These are phyloP conservation scores for Hippasteria phrygiana DNA, from an alignment of 53 echinoderm and acorn worm species.

Conservation along the genomic window DNA sequence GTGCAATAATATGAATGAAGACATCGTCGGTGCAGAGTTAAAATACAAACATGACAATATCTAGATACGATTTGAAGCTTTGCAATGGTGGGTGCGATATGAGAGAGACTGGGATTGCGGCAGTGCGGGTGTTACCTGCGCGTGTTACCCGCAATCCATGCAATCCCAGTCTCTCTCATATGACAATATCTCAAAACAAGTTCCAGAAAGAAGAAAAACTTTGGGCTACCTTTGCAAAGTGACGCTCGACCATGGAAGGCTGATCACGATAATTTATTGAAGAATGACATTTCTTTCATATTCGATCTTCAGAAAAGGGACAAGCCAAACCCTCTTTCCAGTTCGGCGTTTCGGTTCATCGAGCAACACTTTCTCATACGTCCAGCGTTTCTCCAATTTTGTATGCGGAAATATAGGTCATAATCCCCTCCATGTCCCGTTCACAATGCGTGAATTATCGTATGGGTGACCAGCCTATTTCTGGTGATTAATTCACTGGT, in stretches of 20 bases:
- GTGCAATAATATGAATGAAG: too few species aligned
- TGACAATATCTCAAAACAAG: too few species aligned
- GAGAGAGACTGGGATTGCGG: too few species aligned
- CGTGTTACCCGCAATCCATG: too few species aligned
- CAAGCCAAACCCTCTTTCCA: not conserved
- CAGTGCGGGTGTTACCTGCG: too few species aligned
- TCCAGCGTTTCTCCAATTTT: not conserved
- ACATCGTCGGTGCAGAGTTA: too few species aligned
- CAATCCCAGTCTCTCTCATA: too few species aligned
- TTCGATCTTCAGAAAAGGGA: too few species aligned
- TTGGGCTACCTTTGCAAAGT: not conserved
- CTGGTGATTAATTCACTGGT: conserved; percentile 17
- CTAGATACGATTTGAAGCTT: too few species aligned
- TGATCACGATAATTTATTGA: not conserved
- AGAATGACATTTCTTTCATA: not conserved
- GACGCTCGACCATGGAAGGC: not conserved
- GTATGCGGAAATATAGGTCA: not conserved
- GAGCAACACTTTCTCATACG: not conserved
- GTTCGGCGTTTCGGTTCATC: not conserved
- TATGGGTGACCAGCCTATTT: conserved; percentile 21
- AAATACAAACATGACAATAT: too few species aligned
- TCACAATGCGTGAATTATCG: not conserved
- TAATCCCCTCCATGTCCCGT: not conserved
- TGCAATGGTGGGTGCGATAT: too few species aligned
- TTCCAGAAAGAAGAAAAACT: not conserved